Conservation (phyloP, 2,888 invertebrate genomes). For the Homarus gammarus region DNA sequence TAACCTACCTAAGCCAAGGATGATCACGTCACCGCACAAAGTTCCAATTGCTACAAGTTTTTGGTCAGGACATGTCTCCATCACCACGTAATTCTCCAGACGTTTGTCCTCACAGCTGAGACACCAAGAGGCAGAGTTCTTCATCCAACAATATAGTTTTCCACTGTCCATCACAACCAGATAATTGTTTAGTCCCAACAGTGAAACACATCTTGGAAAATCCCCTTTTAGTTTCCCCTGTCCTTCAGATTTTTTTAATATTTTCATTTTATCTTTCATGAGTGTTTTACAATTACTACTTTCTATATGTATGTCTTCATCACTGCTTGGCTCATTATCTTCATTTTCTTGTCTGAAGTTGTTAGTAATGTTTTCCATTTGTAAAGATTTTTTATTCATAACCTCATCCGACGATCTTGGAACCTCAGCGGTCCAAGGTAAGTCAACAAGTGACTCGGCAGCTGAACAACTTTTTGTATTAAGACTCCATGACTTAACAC, state of each 20-base stretch:
- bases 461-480: neutral
- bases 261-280: neutral
- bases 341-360: neutral
- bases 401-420: neutral
- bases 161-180: constrained; percentile 55
- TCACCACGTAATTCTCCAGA: constrained; percentile 48
- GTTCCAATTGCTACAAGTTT: constrained; percentile 43
- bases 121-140: constrained; percentile 27
- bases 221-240: too few relatives aligned
- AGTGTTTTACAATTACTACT: neutral
- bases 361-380: neutral
- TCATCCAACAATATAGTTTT: constrained; percentile 39
- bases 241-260: neutral
- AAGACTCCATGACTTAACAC: constrained; percentile 64
- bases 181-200: constrained; percentile 9
- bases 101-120: constrained; percentile 39
- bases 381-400: neutral
- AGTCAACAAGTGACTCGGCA: constrained; percentile 2
- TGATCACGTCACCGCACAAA: constrained; percentile 40
- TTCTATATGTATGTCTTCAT: neutral
- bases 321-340: neutral
- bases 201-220: constrained; percentile 53
- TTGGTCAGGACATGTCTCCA: constrained; percentile 29
- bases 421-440: constrained; percentile 10
- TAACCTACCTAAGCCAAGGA: constrained; percentile 47